A percentile compares a stretch with the other conserved stretches of the same genome.
phyloP scores from a whole-genome alignment of 2,113 vertebrate genomes.

The Sarotherodon lohbergeri region DNA sequence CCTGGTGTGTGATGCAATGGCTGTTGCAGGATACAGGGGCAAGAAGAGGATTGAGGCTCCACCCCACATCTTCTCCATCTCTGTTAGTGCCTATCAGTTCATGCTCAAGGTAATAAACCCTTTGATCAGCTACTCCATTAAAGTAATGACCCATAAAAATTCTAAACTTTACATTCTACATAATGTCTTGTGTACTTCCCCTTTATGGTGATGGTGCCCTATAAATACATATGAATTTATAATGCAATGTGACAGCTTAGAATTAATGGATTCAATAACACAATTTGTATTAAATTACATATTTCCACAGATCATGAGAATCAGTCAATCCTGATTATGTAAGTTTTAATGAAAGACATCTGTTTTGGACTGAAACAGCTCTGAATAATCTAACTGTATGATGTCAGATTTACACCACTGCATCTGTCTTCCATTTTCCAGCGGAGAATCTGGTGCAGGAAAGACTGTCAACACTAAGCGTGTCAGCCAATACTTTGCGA shows the following conservation, averaged over 20 bases:
- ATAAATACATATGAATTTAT: not conserved
- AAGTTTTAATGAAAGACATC: constrained; percentile 23
- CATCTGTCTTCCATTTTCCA: not conserved
- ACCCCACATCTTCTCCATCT: constrained; percentile 37
- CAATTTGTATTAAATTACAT: not conserved
- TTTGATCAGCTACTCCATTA: not conserved
- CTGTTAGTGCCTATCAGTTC: constrained; percentile 70
- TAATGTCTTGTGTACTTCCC: not conserved
- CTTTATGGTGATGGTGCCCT: not conserved
- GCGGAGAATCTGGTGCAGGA: constrained; percentile 91
- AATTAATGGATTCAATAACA: not conserved
- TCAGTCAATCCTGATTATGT: constrained; percentile 82
- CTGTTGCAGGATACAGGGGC: constrained; percentile 55
- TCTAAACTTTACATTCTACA: not conserved
- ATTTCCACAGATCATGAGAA: constrained; percentile 71
- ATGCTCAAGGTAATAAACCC: constrained; percentile 61
- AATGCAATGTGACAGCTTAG: not conserved
- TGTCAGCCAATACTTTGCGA: constrained; percentile 95
- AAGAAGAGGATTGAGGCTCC: constrained; percentile 67
- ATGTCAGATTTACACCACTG: not conserved
- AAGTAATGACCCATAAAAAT: not conserved
- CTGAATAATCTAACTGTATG: not conserved
- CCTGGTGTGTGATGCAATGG: constrained; percentile 75
- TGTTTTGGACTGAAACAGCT: not conserved
- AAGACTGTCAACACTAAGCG: constrained; percentile 94